Evolutionary conservation across 2,888 invertebrate species (phyloP).

Genomic region (Hyposoter didymator): DNA sequence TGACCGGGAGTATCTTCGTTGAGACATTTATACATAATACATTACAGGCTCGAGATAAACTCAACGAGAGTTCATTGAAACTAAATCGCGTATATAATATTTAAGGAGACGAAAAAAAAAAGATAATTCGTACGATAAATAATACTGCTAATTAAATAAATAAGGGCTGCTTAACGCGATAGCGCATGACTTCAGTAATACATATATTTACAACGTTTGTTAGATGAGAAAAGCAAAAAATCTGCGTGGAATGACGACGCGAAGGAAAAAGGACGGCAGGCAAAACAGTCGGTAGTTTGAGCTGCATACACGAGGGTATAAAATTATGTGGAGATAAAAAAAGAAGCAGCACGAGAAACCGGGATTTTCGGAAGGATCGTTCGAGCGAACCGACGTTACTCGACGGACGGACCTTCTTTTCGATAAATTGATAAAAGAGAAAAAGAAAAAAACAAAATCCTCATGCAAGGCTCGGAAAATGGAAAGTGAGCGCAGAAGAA

Average conservation of each 20-base stretch:
- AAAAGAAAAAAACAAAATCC: background rate
- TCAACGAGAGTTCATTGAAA: constrained; percentile 9
- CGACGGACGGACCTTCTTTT: constrained; percentile 60
- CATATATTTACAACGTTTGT: constrained; percentile 70
- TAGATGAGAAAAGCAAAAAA: constrained; percentile 8
- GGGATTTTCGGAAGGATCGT: constrained; percentile 10
- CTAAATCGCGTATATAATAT: background rate
- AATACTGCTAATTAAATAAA: constrained; percentile 78
- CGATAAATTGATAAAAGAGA: constrained; percentile 21
- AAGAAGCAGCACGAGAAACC: background rate
- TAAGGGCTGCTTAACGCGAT: constrained; percentile 69
- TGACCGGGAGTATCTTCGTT: background rate
- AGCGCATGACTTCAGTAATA: constrained; percentile 63
- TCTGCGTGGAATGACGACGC: constrained; percentile 19
- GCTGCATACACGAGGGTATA: background rate
- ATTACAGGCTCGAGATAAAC: background rate
- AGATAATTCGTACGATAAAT: constrained; percentile 72
- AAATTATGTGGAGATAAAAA: constrained; percentile 6
- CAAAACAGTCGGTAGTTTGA: constrained; percentile 33
- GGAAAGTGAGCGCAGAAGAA: background rate
- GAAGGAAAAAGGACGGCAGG: background rate
- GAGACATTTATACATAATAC: background rate
- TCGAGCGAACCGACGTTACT: constrained; percentile 28
- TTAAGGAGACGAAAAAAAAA: constrained; percentile 12
- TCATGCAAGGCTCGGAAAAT: background rate